Evolutionary conservation across 1,140 invertebrate genomes (phyloP).

Genomic region (Rhyzopertha dominica): DNA sequence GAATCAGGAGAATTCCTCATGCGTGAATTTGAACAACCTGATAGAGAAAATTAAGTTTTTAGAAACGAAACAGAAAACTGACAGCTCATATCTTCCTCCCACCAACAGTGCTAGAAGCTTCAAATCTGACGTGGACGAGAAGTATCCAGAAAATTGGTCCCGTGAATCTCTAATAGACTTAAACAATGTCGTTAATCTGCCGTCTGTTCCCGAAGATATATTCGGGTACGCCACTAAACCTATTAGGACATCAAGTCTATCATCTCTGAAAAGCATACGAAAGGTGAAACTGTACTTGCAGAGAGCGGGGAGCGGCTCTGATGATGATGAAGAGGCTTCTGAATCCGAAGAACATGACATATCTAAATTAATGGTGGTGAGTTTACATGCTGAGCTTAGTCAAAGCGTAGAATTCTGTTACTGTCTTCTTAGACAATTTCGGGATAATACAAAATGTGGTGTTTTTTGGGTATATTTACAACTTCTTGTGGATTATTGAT

Average conservation of each 20-base stretch:
- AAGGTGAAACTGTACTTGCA: slow-evolving; percentile 45
- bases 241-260: slow-evolving; percentile 41
- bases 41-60: slow-evolving; percentile 42
- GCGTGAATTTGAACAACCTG: slow-evolving; percentile 1
- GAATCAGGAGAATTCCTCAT: not conserved
- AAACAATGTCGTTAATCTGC: slow-evolving; percentile 42
- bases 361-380: slow-evolving; percentile 15
- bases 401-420: too few species aligned
- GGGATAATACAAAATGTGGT: too few species aligned
- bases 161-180: slow-evolving; percentile 45
- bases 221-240: slow-evolving; percentile 41
- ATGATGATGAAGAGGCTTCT: slow-evolving; percentile 42
- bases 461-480: too few species aligned
- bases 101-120: slow-evolving; percentile 31
- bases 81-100: slow-evolving; percentile 23
- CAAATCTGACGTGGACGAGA: slow-evolving; percentile 43
- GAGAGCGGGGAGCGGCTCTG: slow-evolving; percentile 39
- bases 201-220: slow-evolving; percentile 46
- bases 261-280: slow-evolving; percentile 44
- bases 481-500: too few species aligned
- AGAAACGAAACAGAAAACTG: slow-evolving; percentile 34
- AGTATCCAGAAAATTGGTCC: slow-evolving; percentile 46
- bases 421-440: too few species aligned
- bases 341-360: slow-evolving; percentile 40
- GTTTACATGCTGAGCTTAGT: too few species aligned